Evolutionary conservation across 1,140 invertebrate genomes (phyloP), one percentile per base, ranked within the genome.

Genomic region (Battus philenor): DNA sequence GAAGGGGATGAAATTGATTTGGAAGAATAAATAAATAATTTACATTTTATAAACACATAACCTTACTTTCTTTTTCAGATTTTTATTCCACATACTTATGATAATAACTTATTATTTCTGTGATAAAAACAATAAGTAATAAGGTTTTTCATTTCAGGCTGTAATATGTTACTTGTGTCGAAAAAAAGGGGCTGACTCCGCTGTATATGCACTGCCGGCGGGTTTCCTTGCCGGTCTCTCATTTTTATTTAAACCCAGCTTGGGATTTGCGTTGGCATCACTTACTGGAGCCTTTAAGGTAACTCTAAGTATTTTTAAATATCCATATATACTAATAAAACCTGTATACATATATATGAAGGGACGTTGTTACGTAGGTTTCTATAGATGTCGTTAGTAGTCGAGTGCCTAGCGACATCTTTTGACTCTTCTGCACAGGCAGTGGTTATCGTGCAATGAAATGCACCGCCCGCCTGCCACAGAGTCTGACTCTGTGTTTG

Each of bases 171-270:
- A 69, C 41, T 60, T 87, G 44, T 86, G 83, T 44, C 71, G 66
- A 59, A 80, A 70, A 39, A 39, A 55, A 43, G 76, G 75, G 4
- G 44, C 36, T 9, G 86, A 87, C 49, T 81, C 81, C 0, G 73
- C 73, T 12, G 16, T 70, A 32, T 76, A 84, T 34, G 86, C 83
- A 5, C 49, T 87, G 12, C 86, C 86, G 1, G 86, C 83, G 5
- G 86, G 86, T n/a, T 86, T 68, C 44, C 41, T 80, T 9, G 79
- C 86, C 3, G 86, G 86, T 10, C 30, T 86, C n/a, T 78, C 86
- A 8, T 83, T 79, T 38, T 17, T 78, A 15, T 86, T 87, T 49
- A 86, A 69, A 49, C 82, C 83, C 0, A 82, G 62, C 30, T 48
- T 86, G 4, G 76, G 76, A 10, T 54, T 84, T 24, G 65, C 77